Percentiles rank a stretch among this genome's conserved stretches.
Evolutionary conservation across 2,113 vertebrate genomes (phyloP).

Genomic region (Caranx ignobilis): DNA sequence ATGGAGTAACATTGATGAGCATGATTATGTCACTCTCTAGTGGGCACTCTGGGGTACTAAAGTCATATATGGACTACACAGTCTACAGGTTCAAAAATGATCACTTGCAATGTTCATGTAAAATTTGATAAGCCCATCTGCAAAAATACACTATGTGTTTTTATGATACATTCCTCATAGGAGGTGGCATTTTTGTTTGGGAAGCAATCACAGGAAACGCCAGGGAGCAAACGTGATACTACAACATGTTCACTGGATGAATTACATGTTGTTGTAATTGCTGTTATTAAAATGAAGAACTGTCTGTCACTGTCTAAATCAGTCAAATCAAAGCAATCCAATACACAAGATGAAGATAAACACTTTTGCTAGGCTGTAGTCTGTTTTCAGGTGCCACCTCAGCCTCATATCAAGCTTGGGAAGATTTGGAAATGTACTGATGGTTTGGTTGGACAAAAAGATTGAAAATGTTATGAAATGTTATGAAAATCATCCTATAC

Average conservation of each 20-base stretch:
- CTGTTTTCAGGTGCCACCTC: neutral
- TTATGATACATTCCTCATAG: neutral
- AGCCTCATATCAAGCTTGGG: neutral
- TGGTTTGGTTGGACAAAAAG: constrained; percentile 8
- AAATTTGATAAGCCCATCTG: neutral
- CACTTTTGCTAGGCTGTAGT: neutral
- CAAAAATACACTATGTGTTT: neutral
- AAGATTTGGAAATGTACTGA: neutral
- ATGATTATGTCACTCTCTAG: constrained; percentile 67
- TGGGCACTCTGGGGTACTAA: constrained; percentile 53
- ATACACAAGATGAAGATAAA: neutral
- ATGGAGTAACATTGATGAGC: neutral
- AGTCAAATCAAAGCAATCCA: neutral
- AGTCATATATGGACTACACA: neutral
- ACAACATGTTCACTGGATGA: neutral
- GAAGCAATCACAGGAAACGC: neutral
- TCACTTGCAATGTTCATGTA: neutral
- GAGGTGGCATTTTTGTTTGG: neutral
- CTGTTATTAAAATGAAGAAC: neutral
- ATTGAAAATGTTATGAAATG: neutral
- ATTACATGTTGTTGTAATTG: neutral
- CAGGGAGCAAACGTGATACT: neutral
- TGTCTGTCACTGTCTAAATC: neutral
- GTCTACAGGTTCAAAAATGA: neutral
- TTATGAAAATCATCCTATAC: neutral